These are phyloP conservation scores for Orchestes rusci DNA, from an alignment of 2,888 invertebrate genomes.

Conservation along the genomic window DNA sequence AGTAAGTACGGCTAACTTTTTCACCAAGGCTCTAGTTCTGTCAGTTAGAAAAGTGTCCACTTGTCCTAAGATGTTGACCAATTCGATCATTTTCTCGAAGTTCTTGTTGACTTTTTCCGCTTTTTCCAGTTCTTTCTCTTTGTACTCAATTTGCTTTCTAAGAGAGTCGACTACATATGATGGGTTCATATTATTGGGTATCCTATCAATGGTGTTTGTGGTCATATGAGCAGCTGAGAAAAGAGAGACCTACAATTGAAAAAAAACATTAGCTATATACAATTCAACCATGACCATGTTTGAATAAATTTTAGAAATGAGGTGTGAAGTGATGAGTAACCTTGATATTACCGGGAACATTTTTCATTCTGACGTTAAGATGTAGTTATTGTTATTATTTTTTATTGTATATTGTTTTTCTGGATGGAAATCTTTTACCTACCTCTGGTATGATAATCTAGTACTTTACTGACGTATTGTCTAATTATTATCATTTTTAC, in stretches of 20 bases:
- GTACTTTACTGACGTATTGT: too few species aligned
- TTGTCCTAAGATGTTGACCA: slow-evolving; percentile 47
- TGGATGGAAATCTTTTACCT: too few species aligned
- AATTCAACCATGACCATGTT: too few species aligned
- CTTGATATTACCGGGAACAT: too few species aligned
- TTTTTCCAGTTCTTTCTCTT: slow-evolving; percentile 38
- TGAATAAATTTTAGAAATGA: too few species aligned
- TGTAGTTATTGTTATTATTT: too few species aligned
- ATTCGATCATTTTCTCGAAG: slow-evolving; percentile 46
- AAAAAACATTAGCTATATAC: slow-evolving; percentile 11
- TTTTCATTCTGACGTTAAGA: too few species aligned
- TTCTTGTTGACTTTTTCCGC: slow-evolving; percentile 42
- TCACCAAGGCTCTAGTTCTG: slow-evolving; percentile 41
- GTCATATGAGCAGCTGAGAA: slow-evolving; percentile 23
- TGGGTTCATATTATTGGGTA: slow-evolving; percentile 20
- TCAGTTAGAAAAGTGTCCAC: slow-evolving; percentile 47
- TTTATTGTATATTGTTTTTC: too few species aligned
- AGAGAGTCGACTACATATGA: slow-evolving; percentile 31
- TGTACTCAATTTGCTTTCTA: slow-evolving; percentile 34
- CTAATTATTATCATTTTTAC: too few species aligned
- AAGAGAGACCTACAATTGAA: slow-evolving; percentile 21
- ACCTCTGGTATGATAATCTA: too few species aligned
- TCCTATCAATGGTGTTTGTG: slow-evolving; percentile 25
- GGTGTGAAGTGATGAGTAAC: too few species aligned
- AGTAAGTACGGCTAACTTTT: slow-evolving; percentile 44